phyloP scores from a whole-genome alignment of 2,888 invertebrate genomes.

The Noctua janthina region DNA sequence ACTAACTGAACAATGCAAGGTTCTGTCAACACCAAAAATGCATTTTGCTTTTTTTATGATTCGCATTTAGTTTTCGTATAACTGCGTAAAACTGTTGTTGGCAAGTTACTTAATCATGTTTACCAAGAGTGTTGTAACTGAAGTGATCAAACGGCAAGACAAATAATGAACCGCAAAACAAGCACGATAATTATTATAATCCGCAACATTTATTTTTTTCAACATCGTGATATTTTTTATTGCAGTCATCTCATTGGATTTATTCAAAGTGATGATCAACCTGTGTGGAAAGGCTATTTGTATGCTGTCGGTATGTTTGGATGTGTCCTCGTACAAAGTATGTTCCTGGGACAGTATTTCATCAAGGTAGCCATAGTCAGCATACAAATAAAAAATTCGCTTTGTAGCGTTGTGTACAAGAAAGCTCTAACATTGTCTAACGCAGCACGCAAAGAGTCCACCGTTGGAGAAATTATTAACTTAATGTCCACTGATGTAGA shows the following conservation, averaged over 20 bases:
- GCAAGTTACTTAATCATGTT: conserved; percentile 11
- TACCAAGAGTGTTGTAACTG: neutral
- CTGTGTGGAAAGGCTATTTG: conserved; percentile 95
- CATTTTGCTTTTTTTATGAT: neutral
- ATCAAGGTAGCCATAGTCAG: conserved; percentile 95
- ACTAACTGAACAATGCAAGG: neutral
- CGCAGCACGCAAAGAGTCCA: conserved; percentile 93
- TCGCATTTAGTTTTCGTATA: neutral
- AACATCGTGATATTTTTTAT: conserved; percentile 12
- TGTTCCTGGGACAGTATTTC: conserved; percentile 95
- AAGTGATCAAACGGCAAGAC: neutral
- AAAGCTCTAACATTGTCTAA: conserved; percentile 94
- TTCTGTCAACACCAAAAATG: neutral
- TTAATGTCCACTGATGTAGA: conserved; percentile 96
- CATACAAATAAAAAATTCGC: conserved; percentile 94
- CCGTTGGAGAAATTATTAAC: conserved; percentile 96
- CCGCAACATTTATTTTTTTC: conserved; percentile 1
- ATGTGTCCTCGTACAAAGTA: conserved; percentile 93
- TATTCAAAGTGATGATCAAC: conserved; percentile 87
- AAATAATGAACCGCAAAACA: neutral
- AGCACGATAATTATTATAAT: conserved; percentile 18
- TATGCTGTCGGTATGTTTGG: conserved; percentile 93
- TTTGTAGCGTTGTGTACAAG: conserved; percentile 95
- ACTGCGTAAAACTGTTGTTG: neutral
- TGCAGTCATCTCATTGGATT: conserved; percentile 92